Evolutionary conservation across 2,888 invertebrate species (phyloP), one percentile per base, ranked within the genome.

Genomic region (Cephus sareptanus): DNA sequence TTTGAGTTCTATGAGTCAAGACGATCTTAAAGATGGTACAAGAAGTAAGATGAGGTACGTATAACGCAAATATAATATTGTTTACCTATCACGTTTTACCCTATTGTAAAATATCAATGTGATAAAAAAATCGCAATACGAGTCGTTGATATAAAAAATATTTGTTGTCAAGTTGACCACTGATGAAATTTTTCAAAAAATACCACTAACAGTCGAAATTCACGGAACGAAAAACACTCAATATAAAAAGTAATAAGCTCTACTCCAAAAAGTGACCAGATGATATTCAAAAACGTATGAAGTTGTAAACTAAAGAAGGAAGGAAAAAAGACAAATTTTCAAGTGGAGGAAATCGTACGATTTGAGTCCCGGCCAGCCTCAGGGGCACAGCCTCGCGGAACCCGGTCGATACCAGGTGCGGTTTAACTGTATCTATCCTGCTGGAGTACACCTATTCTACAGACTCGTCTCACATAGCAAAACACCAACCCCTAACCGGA

Each of bases 401-500:
- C 75, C 74, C 80, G 80, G 80, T 80, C 80, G 79, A 80, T 80
- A 80, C 80, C 74, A 40, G 74, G 74, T 80, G 75, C 69, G 76
- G 77, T 79, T 80, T 80, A 77, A 80, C 75, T 68, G 80, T 69
- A 75, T 34, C 75, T 77, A 70, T 75, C 71, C 23, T 56, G 56
- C 23, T 56, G 56, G 56, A 56, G 23, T 56, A 56, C 56, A 56
- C 56, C 56, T 56, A 56, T 23, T 56, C 56, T 56, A 56, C 56
- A 56, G 56, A 56, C 56, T 56, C 56, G 23, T 56, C 56, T 23
- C 56, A 9, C 56, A 56, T 9, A 56, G 23, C 40, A 15, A 15
- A 40, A 40, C 40, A 40, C 6, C 15, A 40, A 40, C 56, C 23
- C 23, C 56, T 23, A 56, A 56, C 56, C 2, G 1, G 56, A 56